A percentile compares a stretch with the other conserved stretches of the same genome.
These are phyloP conservation scores for Lucinisca nassula DNA, from an alignment of 2,888 invertebrate species.

Conservation along the genomic window DNA sequence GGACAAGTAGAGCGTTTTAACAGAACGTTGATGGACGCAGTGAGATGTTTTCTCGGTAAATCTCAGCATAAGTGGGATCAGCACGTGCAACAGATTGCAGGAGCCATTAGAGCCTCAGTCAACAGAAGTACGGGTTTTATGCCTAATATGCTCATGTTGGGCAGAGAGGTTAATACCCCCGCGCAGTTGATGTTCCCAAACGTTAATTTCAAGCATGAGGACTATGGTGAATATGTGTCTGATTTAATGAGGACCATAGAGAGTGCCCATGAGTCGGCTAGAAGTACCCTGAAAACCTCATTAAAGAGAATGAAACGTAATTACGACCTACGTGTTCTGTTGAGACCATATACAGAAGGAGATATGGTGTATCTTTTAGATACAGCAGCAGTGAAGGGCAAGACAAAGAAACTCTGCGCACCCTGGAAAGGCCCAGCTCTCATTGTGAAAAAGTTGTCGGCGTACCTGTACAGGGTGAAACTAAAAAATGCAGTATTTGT, in stretches of 20 bases:
- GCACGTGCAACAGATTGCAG: constrained; percentile 37
- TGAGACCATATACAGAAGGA: constrained; percentile 31
- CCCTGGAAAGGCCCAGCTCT: constrained; percentile 61
- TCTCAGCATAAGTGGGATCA: constrained; percentile 37
- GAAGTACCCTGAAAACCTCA: constrained; percentile 1
- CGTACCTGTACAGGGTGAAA: constrained; percentile 37
- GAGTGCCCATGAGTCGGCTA: background rate
- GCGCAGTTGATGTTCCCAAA: background rate
- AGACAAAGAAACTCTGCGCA: constrained; percentile 23
- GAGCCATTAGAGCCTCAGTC: constrained; percentile 38
- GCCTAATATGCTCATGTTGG: constrained; percentile 58
- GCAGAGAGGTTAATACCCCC: background rate
- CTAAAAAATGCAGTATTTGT: constrained; percentile 28
- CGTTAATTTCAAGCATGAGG: background rate
- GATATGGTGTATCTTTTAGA: constrained; percentile 56
- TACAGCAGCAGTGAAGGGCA: constrained; percentile 25
- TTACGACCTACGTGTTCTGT: constrained; percentile 37
- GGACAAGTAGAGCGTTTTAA: constrained; percentile 16
- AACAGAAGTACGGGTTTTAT: constrained; percentile 53
- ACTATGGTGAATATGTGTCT: background rate
- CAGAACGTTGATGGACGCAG: constrained; percentile 40
- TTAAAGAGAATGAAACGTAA: constrained; percentile 39
- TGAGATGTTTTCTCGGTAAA: constrained; percentile 36
- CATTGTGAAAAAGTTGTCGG: constrained; percentile 42
- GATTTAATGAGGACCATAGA: background rate